Conservation (phyloP, 2,888 invertebrate species). For the Netelia virgata region DNA sequence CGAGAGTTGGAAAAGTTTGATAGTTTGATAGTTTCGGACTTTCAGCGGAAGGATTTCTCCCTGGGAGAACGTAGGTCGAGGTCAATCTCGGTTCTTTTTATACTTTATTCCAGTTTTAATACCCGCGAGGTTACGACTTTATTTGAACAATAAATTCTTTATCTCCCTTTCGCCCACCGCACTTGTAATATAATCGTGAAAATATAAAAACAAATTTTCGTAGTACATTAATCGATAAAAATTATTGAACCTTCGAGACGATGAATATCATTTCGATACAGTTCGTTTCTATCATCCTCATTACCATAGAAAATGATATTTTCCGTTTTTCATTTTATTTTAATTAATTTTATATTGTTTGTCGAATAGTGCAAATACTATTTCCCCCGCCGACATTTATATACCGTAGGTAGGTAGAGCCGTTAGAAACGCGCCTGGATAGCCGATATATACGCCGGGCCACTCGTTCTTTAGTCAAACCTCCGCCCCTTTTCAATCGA, state of each 20-base stretch:
- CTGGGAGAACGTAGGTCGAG: slow-evolving; percentile 37
- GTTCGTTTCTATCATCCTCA: no score
- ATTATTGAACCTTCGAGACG: no score
- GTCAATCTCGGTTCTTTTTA: slow-evolving; percentile 19
- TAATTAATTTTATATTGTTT: slow-evolving; percentile 11
- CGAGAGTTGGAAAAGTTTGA: slow-evolving; percentile 46
- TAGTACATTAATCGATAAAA: no score
- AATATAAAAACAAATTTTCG: no score
- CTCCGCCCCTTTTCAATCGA: slow-evolving; percentile 85
- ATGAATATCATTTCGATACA: no score
- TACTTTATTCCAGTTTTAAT: not conserved
- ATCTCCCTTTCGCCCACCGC: no score
- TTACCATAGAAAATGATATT: no score
- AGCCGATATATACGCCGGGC: slow-evolving; percentile 79
- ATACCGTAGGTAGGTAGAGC: slow-evolving; percentile 46
- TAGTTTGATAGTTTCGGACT: slow-evolving; percentile 54
- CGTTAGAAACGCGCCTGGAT: slow-evolving; percentile 70
- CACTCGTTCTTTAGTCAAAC: slow-evolving; percentile 85
- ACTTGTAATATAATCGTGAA: no score
- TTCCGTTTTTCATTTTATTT: no score
- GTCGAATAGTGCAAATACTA: slow-evolving; percentile 16
- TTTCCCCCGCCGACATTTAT: slow-evolving; percentile 27
- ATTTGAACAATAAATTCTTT: no score
- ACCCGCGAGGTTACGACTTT: no score
- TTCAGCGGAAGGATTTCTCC: slow-evolving; percentile 33